A percentile compares a stretch with the other conserved stretches of the same genome.
Evolutionary conservation across 2,113 vertebrate species (phyloP).

Genomic region (Gorsachius goisagi): DNA sequence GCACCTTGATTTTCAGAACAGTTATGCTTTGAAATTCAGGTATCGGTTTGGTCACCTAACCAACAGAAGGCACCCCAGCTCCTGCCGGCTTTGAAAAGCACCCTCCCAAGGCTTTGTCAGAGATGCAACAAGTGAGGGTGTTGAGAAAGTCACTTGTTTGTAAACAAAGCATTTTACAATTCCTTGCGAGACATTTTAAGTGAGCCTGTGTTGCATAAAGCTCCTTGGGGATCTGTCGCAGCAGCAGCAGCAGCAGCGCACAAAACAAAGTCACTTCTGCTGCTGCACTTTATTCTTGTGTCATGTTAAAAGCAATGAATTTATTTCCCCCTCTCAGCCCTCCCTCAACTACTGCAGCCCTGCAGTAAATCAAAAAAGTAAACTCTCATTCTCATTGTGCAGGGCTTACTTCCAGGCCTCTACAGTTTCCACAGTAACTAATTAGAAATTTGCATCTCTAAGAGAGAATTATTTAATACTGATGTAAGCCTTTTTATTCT

Average conservation of each 20-base stretch:
- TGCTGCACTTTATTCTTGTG: constrained; percentile 76
- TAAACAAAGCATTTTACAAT: constrained; percentile 68
- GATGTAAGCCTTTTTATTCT: constrained; percentile 83
- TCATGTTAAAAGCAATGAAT: constrained; percentile 81
- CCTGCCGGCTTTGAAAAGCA: background rate
- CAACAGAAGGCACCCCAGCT: background rate
- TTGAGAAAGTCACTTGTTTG: constrained; percentile 58
- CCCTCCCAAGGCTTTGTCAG: constrained; percentile 3
- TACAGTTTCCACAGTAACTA: constrained; percentile 85
- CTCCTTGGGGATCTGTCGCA: constrained; percentile 55
- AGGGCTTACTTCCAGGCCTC: constrained; percentile 78
- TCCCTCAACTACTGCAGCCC: constrained; percentile 66
- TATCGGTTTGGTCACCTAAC: background rate
- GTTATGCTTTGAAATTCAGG: background rate
- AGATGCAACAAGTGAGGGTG: constrained; percentile 1
- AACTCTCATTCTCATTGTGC: constrained; percentile 82
- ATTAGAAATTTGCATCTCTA: constrained; percentile 87
- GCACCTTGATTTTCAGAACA: background rate
- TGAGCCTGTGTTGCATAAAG: constrained; percentile 32
- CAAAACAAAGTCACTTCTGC: constrained; percentile 74
- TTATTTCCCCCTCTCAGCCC: constrained; percentile 75
- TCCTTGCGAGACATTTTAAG: constrained; percentile 46
- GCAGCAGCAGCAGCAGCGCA: constrained; percentile 45
- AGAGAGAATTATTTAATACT: constrained; percentile 86
- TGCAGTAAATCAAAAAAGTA: constrained; percentile 85